Base-by-base conservation (phyloP, 2,888 invertebrate species). In the Entomobrya proxima region DNA sequence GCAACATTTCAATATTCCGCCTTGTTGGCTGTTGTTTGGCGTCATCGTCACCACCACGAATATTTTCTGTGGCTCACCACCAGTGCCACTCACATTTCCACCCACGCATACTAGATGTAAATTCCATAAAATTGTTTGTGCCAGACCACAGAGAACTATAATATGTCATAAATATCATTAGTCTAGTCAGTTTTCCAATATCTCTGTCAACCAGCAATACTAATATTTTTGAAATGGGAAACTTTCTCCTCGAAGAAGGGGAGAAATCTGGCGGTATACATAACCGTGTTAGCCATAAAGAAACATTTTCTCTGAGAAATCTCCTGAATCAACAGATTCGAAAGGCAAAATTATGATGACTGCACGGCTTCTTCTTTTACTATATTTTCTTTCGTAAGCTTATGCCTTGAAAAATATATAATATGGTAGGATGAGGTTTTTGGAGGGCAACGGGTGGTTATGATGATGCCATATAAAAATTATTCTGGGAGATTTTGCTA, bases 251-350 rank as follows among this genome's bases (percentile, higher is more conserved):
- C n/a, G n/a, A 30, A 52, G 21, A 55, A 67, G 15, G 21, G 27
- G 44, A 24, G 21, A 77, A 21, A 79, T 69, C 58, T 37, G 24
- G 9, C 24, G 21, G 2, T 18, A 67, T 5, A 50, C 37, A 15
- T 52, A 52, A 55, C 21, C 18, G 5, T 50, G 21, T 50, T n/a
- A 32, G 32, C n/a, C n/a, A n/a, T n/a, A n/a, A n/a, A n/a, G n/a
- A n/a, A 76, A 55, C 32, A 35, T 11, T 7, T 6, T 69, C 40
- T 5, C 69, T 18, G 7, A 64, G 35, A 83, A 61, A 55, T 83
- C 69, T 72, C 55, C 79, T 79, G 85, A 85, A 85, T 85, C 85
- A 85, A 85, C 85, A 85, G 79, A 85, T 85, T 85, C 74, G 52
- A 74, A 58, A 61, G 9, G 35, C 37, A 40, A 47, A 72, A 76